Evolutionary conservation across 2,113 vertebrate genomes (phyloP).

Genomic region (Hemiscyllium ocellatum): DNA sequence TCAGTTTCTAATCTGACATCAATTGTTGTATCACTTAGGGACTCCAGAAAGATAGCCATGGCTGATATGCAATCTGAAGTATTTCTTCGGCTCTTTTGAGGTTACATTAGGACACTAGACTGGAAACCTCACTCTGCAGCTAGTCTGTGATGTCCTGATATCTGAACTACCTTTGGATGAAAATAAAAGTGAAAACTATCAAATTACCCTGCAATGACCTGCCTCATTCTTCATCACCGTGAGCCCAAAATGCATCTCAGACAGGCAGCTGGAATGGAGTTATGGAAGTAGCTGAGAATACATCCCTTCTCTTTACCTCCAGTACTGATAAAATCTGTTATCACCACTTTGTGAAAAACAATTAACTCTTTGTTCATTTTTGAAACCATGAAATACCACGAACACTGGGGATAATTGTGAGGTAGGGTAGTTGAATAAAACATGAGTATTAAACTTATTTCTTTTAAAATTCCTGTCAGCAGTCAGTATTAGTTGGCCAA

Average conservation of each 20-base stretch:
- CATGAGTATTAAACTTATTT: neutral
- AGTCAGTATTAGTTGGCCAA: neutral
- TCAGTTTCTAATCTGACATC: neutral
- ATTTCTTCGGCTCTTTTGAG: neutral
- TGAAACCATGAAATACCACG: neutral
- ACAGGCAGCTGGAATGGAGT: neutral
- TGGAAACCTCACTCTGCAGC: neutral
- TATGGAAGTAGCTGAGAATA: neutral
- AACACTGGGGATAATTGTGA: conserved; percentile 15
- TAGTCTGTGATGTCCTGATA: neutral
- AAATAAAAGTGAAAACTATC: neutral
- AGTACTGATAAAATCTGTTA: neutral
- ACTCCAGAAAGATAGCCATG: neutral
- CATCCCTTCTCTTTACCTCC: neutral
- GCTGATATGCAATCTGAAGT: neutral
- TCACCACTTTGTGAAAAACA: neutral
- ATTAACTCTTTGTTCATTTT: conserved; percentile 3
- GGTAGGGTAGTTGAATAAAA: neutral
- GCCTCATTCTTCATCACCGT: neutral
- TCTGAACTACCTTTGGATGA: neutral
- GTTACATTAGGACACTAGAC: neutral
- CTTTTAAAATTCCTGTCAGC: neutral
- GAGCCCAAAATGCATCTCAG: neutral
- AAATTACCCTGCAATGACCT: neutral
- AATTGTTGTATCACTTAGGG: neutral